These are phyloP conservation scores for Elachura formosa DNA, from an alignment of 2,113 vertebrate genomes.

Conservation along the genomic window DNA sequence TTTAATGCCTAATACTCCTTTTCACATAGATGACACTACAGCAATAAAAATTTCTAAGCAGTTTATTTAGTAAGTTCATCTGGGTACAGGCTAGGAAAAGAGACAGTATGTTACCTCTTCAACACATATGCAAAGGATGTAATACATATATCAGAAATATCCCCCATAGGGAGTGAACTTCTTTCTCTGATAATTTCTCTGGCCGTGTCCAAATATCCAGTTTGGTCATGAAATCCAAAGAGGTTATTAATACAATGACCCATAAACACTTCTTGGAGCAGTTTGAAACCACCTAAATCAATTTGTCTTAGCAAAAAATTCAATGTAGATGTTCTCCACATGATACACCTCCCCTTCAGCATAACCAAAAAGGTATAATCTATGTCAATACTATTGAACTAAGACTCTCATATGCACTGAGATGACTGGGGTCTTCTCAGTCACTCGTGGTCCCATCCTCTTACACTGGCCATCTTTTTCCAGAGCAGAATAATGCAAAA, in stretches of 20 bases:
- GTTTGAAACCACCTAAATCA: neutral
- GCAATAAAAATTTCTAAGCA: neutral
- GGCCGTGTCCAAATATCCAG: neutral
- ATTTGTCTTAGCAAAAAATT: neutral
- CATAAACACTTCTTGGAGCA: neutral
- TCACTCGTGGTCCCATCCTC: neutral
- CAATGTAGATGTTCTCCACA: neutral
- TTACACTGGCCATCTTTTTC: neutral
- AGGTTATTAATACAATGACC: neutral
- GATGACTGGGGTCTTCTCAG: neutral
- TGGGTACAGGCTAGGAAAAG: neutral
- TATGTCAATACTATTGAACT: neutral
- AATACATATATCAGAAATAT: neutral
- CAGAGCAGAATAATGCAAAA: neutral
- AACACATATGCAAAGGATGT: neutral
- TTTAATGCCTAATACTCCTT: neutral
- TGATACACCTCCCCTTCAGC: neutral
- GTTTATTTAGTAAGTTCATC: neutral
- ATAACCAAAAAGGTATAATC: neutral
- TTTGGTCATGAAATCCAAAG: neutral
- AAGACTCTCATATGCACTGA: rapidly evolving
- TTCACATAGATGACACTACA: neutral
- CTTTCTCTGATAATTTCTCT: neutral
- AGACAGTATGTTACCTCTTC: neutral
- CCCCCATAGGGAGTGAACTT: neutral